Evolutionary conservation across 2,888 invertebrate species (phyloP).

Genomic region (Dromius quadrimaculatus): DNA sequence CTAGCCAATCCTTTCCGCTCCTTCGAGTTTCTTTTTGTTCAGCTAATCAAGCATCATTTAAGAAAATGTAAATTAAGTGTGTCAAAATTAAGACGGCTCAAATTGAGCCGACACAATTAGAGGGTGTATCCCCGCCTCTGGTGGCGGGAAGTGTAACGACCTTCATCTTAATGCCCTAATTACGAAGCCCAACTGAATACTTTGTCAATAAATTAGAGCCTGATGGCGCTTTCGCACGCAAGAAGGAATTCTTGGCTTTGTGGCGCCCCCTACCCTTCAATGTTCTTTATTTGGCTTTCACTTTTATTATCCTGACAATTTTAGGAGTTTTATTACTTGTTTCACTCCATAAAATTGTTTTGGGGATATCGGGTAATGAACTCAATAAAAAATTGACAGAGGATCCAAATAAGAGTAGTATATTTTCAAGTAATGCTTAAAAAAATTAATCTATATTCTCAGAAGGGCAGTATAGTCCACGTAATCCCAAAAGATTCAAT

Average conservation of each 20-base stretch:
- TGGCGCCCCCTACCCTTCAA: background rate
- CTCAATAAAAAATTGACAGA: too few species aligned
- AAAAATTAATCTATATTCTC: too few species aligned
- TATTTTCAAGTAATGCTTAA: too few species aligned
- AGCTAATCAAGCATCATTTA: too few species aligned
- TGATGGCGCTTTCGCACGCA: conserved; percentile 39
- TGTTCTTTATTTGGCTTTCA: conserved; percentile 6
- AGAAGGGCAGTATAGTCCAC: conserved; percentile 18
- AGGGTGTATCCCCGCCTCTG: conserved; percentile 1
- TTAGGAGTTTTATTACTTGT: conserved; percentile 30
- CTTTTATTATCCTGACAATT: conserved; percentile 35
- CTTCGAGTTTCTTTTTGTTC: too few species aligned
- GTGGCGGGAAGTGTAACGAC: conserved; percentile 41
- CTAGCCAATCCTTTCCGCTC: too few species aligned
- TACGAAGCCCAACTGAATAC: conserved; percentile 45
- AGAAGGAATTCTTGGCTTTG: conserved; percentile 31
- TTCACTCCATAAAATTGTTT: conserved; percentile 16
- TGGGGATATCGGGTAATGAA: conserved; percentile 9
- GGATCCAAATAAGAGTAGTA: too few species aligned
- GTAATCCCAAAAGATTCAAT: conserved; percentile 37
- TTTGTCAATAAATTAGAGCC: conserved; percentile 47
- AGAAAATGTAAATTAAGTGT: background rate
- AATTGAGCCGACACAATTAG: background rate
- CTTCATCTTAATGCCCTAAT: conserved; percentile 52
- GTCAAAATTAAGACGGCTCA: background rate